A percentile compares a stretch with the other conserved stretches of the same genome.
Evolutionary conservation across 2,113 vertebrate species (phyloP).

Genomic region (Sisor rabdophorus): DNA sequence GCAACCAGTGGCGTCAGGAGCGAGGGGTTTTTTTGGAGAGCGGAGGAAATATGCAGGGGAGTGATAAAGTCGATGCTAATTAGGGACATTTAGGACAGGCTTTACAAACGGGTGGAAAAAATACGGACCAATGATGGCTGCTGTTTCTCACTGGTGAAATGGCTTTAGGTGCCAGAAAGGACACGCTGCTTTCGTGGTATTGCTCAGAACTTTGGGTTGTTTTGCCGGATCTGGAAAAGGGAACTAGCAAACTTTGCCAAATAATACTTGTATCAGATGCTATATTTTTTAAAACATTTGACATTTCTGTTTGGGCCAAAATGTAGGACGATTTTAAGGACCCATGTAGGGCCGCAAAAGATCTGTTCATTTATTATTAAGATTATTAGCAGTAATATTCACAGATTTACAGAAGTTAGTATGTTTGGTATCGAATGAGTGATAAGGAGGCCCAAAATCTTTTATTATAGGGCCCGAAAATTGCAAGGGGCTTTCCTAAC

Average conservation of each 20-base stretch:
- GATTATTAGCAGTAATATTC: no score
- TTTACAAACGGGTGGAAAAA: conserved; percentile 72
- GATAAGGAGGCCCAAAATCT: no score
- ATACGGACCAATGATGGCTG: conserved; percentile 73
- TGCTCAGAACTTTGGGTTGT: conserved; percentile 78
- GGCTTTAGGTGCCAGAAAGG: conserved; percentile 73
- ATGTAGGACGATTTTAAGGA: no score
- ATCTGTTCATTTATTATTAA: no score
- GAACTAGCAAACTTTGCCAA: conserved; percentile 76
- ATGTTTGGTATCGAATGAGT: no score
- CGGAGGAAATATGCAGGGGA: conserved; percentile 89
- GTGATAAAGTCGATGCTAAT: conserved; percentile 98
- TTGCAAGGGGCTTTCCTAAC: no score
- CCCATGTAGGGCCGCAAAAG: no score
- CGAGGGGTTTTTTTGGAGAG: conserved; percentile 79
- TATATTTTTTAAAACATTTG: neutral
- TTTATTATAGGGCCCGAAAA: no score
- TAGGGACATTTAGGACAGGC: conserved; percentile 96
- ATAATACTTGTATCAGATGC: conserved; percentile 69
- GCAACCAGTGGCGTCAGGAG: conserved; percentile 88
- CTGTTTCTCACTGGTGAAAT: conserved; percentile 75
- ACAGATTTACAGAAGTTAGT: no score
- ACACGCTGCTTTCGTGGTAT: conserved; percentile 74
- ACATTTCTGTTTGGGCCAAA: accelerated
- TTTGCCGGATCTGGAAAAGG: conserved; percentile 74